Evolutionary conservation across 2,113 vertebrate species (phyloP).

Genomic region (Genyomyrus donnyi): DNA sequence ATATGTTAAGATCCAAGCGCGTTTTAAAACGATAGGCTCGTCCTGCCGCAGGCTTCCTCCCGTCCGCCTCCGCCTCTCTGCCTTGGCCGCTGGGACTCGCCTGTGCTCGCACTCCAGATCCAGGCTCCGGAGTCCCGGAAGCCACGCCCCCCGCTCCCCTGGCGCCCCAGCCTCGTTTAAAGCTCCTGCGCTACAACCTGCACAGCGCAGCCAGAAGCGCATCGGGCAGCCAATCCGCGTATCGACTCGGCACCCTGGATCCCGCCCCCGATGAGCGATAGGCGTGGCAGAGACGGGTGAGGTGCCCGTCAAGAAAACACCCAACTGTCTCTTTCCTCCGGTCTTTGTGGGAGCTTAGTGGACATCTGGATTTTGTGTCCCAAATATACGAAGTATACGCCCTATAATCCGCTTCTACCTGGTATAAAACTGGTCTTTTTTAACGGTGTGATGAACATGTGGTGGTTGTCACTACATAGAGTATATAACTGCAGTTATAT

Average conservation of each 20-base stretch:
- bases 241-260: not conserved
- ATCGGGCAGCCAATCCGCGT: not conserved
- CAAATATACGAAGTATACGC: not conserved
- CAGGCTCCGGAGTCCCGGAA: slow-evolving; percentile 5
- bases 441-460: not conserved
- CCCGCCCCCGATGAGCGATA: not conserved
- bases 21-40: slow-evolving; percentile 23
- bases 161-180: slow-evolving; percentile 31
- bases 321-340: not conserved
- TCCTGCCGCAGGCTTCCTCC: slow-evolving; percentile 30
- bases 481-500: not conserved
- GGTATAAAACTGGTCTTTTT: not conserved
- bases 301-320: not conserved
- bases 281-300: not conserved
- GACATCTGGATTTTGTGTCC: not conserved
- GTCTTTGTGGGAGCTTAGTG: not conserved
- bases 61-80: slow-evolving; percentile 35
- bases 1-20: slow-evolving; percentile 33
- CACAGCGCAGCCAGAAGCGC: not conserved
- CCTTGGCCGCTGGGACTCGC: slow-evolving; percentile 36
- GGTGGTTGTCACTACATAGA: not conserved
- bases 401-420: not conserved
- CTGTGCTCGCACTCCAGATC: slow-evolving; percentile 32
- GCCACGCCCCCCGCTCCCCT: slow-evolving; percentile 19
- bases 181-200: not conserved